Percentiles rank a stretch among this genome's conserved stretches.
phyloP scores from a whole-genome alignment of 2,888 invertebrate species.

The Philereme vetulata region DNA sequence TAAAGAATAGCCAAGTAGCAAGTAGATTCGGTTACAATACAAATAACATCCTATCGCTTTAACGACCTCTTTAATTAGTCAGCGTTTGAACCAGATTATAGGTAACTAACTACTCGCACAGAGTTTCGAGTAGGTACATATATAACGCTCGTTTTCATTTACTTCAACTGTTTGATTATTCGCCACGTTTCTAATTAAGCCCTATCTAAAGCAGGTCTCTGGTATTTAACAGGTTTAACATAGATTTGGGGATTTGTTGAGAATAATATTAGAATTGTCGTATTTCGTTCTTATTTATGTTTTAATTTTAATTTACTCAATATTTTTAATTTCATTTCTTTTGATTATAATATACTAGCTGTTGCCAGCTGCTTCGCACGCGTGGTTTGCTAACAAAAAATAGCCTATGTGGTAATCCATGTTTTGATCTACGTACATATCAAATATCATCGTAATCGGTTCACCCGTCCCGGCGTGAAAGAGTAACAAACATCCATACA shows the following conservation, averaged over 20 bases:
- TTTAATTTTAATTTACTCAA: too few relatives aligned
- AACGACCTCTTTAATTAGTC: slow-evolving; percentile 25
- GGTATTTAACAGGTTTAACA: background rate
- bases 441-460: too few relatives aligned
- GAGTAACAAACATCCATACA: too few relatives aligned
- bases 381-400: too few relatives aligned
- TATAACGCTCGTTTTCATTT: slow-evolving; percentile 12
- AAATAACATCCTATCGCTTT: slow-evolving; percentile 21
- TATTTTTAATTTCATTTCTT: too few relatives aligned
- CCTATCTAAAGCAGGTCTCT: background rate
- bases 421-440: too few relatives aligned
- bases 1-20: slow-evolving; percentile 25
- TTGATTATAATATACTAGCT: too few relatives aligned
- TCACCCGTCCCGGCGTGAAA: too few relatives aligned
- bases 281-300: slow-evolving; percentile 8
- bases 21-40: slow-evolving; percentile 27
- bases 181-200: slow-evolving; percentile 5
- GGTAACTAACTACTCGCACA: background rate
- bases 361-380: too few relatives aligned
- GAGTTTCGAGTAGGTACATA: background rate
- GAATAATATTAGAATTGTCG: slow-evolving; percentile 5
- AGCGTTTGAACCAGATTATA: slow-evolving; percentile 21
- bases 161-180: slow-evolving; percentile 14
- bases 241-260: slow-evolving; percentile 3
- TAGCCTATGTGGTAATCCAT: too few relatives aligned